phyloP scores from a whole-genome alignment of 2,888 invertebrate genomes.

The Aradus depressus region DNA sequence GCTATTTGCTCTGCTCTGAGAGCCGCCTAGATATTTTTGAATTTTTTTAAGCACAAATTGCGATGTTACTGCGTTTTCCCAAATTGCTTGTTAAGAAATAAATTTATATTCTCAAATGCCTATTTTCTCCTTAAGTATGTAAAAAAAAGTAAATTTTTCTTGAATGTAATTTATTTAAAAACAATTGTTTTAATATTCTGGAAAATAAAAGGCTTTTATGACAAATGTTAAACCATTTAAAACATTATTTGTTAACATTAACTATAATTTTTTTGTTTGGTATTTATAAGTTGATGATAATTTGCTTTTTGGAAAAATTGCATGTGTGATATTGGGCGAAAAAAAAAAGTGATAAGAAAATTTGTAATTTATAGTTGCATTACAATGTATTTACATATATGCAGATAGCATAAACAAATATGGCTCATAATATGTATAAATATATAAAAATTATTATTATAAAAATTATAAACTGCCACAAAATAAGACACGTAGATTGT shows the following conservation, averaged over 20 bases:
- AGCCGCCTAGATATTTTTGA: no score
- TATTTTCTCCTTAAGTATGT: no score
- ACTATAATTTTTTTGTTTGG: no score
- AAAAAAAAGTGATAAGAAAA: slow-evolving; percentile 17
- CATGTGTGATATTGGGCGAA: slow-evolving; percentile 11
- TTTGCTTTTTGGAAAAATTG: slow-evolving; percentile 8
- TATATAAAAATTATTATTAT: slow-evolving; percentile 9
- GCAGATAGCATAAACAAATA: slow-evolving; percentile 11
- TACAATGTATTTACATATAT: slow-evolving; percentile 12
- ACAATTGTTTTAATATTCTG: not conserved
- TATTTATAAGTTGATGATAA: no score
- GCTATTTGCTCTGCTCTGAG: no score
- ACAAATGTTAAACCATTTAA: not conserved
- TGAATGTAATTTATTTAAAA: not conserved
- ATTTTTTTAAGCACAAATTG: no score
- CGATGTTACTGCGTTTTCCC: no score
- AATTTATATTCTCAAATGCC: not conserved
- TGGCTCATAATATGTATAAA: slow-evolving; percentile 15
- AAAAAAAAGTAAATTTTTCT: not conserved
- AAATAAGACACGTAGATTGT: slow-evolving; percentile 8
- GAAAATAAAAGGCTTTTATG: not conserved
- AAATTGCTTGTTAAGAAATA: not conserved
- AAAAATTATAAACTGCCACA: slow-evolving; percentile 12
- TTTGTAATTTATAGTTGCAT: slow-evolving; percentile 11
- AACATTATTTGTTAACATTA: not conserved